These are phyloP conservation scores for Rhinatrema bivittatum DNA, from an alignment of 2,797 vertebrate genomes.

Conservation along the genomic window DNA sequence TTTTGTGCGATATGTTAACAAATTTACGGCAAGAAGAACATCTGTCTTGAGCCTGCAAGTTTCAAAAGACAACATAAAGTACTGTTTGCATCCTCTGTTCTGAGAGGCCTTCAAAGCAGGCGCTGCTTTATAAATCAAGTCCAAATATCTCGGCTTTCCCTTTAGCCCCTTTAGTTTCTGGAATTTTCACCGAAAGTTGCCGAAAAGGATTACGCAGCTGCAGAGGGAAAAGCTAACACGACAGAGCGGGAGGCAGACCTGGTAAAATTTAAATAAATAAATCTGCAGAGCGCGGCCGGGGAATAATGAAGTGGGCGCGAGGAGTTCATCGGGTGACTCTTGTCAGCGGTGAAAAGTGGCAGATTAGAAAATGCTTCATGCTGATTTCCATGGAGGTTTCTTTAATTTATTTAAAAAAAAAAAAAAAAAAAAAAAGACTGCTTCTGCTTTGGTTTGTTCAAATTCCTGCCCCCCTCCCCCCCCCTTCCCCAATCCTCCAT, in stretches of 20 bases:
- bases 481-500: too few relatives aligned
- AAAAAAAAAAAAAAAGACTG: constrained; percentile 89
- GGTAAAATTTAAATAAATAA: constrained; percentile 42
- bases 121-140: too few relatives aligned
- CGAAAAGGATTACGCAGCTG: constrained; percentile 44
- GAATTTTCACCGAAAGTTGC: constrained; percentile 29
- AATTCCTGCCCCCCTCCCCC: constrained; percentile 59
- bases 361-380: constrained; percentile 98
- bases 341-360: constrained; percentile 87
- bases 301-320: constrained; percentile 88
- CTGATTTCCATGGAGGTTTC: constrained; percentile 99
- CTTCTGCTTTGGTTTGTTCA: constrained; percentile 78
- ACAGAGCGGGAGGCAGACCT: constrained; percentile 31
- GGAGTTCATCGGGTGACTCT: constrained; percentile 92
- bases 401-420: constrained; percentile 96
- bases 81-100: too few relatives aligned
- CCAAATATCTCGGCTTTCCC: too few relatives aligned
- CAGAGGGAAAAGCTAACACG: constrained; percentile 33
- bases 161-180: constrained; percentile 24
- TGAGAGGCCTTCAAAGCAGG: too few relatives aligned
- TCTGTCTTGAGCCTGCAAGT: too few relatives aligned
- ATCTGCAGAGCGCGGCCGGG: constrained; percentile 51
- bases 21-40: too few relatives aligned
- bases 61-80: too few relatives aligned
- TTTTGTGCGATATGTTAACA: too few relatives aligned